These are phyloP conservation scores for Coelinius sp. DNA, from an alignment of 2,888 invertebrate species.

Conservation along the genomic window DNA sequence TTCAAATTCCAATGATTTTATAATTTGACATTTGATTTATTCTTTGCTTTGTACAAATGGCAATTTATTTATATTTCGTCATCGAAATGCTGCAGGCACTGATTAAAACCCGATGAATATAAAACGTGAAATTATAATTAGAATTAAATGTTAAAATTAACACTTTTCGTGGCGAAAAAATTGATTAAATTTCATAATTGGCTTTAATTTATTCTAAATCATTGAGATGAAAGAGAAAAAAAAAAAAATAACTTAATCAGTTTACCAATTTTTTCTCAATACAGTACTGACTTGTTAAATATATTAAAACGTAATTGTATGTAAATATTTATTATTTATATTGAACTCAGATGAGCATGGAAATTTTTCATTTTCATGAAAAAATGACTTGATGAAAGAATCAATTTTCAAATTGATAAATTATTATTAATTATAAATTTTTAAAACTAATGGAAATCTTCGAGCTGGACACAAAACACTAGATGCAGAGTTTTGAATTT, in stretches of 20 bases:
- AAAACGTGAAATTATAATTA: not conserved
- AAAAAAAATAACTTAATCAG: constrained; percentile 24
- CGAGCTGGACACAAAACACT: constrained; percentile 49
- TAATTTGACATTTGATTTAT: constrained; percentile 47
- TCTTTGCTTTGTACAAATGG: constrained; percentile 63
- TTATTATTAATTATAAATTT: not conserved
- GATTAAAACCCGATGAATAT: not conserved
- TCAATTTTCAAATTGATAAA: constrained; percentile 3
- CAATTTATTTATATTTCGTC: constrained; percentile 63
- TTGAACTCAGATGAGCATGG: constrained; percentile 39
- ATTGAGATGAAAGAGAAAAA: not conserved
- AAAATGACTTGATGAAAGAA: not conserved
- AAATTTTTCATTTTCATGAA: not conserved
- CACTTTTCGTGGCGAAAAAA: not conserved
- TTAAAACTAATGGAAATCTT: not conserved
- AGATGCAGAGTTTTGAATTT: constrained; percentile 58
- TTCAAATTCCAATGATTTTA: constrained; percentile 45
- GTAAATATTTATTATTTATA: constrained; percentile 68
- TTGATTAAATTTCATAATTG: not conserved
- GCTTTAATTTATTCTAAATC: constrained; percentile 21
- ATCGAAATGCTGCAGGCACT: constrained; percentile 24
- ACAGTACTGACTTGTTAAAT: constrained; percentile 62
- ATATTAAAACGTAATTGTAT: constrained; percentile 47
- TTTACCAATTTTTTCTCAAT: constrained; percentile 49
- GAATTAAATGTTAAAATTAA: not conserved